A percentile compares a stretch with the other conserved stretches of the same genome.
phyloP scores from a whole-genome alignment of 2,113 vertebrate genomes.

The Oreochromis tanganicae region DNA sequence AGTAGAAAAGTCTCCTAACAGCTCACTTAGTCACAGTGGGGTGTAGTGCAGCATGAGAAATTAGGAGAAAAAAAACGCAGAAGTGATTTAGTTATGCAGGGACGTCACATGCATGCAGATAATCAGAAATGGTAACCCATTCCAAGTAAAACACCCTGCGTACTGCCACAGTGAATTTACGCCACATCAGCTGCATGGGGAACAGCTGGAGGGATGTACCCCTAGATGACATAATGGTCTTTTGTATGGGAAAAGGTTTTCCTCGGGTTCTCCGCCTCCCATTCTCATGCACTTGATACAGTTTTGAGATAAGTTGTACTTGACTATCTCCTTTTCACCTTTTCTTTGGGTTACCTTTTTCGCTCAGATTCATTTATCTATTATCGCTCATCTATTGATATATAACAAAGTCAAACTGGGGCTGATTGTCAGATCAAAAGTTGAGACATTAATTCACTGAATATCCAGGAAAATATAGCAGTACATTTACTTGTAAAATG shows the following conservation, averaged over 20 bases:
- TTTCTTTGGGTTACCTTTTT: background rate
- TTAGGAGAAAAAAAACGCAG: background rate
- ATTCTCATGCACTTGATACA: background rate
- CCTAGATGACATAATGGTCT: background rate
- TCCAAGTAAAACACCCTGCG: background rate
- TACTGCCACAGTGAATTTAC: background rate
- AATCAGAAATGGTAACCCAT: background rate
- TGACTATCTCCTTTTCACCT: background rate
- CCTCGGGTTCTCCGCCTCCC: background rate
- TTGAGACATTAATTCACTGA: background rate
- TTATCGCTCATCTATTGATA: background rate
- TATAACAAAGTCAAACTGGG: background rate
- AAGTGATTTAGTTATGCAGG: background rate
- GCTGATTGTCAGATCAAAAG: background rate
- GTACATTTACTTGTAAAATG: background rate
- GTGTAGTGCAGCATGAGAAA: background rate
- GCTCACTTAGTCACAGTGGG: background rate
- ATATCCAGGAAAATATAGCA: background rate
- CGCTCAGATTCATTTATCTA: background rate
- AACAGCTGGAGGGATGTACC: background rate
- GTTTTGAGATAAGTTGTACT: background rate
- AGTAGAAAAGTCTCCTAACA: background rate
- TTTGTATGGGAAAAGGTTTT: background rate
- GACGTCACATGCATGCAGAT: slow-evolving; percentile 5
- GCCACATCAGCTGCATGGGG: background rate